A percentile compares a stretch with the other conserved stretches of the same genome.
phyloP scores from a whole-genome alignment of 2,113 vertebrate species.

The Pangasianodon gigas region DNA sequence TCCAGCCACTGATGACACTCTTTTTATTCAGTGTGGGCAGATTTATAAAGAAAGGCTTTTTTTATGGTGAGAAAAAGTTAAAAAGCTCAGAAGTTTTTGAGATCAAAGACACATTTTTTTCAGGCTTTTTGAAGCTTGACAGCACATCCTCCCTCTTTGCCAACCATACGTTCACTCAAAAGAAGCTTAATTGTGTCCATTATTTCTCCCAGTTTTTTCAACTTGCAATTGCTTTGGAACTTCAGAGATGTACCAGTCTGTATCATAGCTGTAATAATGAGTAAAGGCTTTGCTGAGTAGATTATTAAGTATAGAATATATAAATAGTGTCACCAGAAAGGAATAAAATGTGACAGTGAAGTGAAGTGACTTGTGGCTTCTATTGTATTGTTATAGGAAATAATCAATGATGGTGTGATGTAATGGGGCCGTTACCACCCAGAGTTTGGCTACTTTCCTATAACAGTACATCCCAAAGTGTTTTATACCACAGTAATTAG shows the following conservation, averaged over 20 bases:
- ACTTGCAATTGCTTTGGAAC: neutral
- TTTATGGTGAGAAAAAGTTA: constrained; percentile 32
- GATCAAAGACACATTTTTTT: constrained; percentile 51
- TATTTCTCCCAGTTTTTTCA: constrained; percentile 1
- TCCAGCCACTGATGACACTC: constrained; percentile 14
- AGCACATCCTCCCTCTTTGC: constrained; percentile 14
- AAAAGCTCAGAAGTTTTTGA: constrained; percentile 49
- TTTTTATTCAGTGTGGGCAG: constrained; percentile 44
- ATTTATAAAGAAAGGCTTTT: constrained; percentile 45
- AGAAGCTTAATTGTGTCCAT: constrained; percentile 16
- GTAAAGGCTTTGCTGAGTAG: neutral
- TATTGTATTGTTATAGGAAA: neutral
- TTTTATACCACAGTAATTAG: neutral
- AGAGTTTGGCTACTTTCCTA: neutral
- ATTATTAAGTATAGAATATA: neutral
- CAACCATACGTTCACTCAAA: constrained; percentile 9
- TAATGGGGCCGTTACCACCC: neutral
- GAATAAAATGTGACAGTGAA: neutral
- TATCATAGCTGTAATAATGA: neutral
- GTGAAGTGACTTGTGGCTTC: too few species aligned
- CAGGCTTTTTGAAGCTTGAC: constrained; percentile 44
- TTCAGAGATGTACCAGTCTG: neutral
- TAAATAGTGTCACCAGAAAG: neutral
- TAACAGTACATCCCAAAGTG: neutral
- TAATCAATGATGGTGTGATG: neutral